Evolutionary conservation across 64 coral and sea anemone genomes (phyloP), one percentile per base, ranked within the genome.

Genomic region (Astreopora myriophthalma): DNA sequence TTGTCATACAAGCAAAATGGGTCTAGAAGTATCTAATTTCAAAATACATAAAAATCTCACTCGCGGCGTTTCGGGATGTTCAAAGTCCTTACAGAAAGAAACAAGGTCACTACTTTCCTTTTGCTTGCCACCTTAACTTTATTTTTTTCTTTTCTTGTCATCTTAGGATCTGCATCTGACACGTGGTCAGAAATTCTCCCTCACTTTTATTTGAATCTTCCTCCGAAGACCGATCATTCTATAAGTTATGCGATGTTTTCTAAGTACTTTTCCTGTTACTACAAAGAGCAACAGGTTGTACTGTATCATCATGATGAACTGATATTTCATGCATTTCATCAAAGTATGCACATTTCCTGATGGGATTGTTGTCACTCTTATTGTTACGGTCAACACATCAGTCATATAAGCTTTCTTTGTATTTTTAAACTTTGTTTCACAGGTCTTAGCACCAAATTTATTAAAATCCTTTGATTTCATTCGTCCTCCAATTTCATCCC

Each of bases 351-450:
- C 66, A 69, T 69, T 69, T 69, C 27, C 66, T 69, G 4, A 69
- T 69, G 6, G 66, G 66, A 27, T 69, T 69, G 66, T 69, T 69
- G 32, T 27, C 66, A 31, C 66, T 69, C 13, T 69, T 69, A 0
- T 70, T 70, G 67, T 70, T 34, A 3, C 32, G 67, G 11, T 70
- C 26, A 70, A 33, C 3, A 70, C 67, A 70, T 30, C n/a, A n/a
- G 67, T 70, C 30, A 31, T 70, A 7, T 8, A 70, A 70, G 67
- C 10, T 33, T 11, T 70, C 11, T 32, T 70, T 34, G 32, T 32
- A 70, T 11, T 70, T 33, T 70, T 70, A 16, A 70, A 70, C 67
- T 70, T 70, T 70, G 67, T 70, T 33, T 70, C 67, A 70, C 30
- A 70, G 28, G 11, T 0, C 32, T 34, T 70, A 70, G 67, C 1